Percentiles rank a stretch among this genome's conserved stretches.
Conservation (phyloP, 2,797 vertebrate species). For the Cyclura pinguis region DNA sequence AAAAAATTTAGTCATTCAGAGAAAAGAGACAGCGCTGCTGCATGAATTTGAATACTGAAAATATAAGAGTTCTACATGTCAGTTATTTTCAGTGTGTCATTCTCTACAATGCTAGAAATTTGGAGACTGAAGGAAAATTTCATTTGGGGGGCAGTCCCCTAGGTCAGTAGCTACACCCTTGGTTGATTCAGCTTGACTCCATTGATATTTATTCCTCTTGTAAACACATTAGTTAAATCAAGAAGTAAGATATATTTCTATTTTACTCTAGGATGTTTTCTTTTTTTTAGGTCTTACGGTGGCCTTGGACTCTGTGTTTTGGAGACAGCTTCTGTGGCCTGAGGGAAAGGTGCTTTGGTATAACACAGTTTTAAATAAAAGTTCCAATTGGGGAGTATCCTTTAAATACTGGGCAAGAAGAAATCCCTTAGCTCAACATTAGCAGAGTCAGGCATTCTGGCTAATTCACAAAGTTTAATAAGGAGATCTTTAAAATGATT, state of each 20-base stretch:
- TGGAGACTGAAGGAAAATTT: too few species aligned
- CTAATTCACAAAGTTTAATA: conserved; percentile 7
- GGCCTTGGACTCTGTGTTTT: conserved; percentile 89
- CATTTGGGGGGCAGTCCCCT: too few species aligned
- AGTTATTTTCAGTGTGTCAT: too few species aligned
- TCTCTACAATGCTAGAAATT: too few species aligned
- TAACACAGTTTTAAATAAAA: conserved; percentile 94
- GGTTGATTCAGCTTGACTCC: conserved; percentile 7
- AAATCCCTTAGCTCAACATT: not conserved
- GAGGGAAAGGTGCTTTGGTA: conserved; percentile 97
- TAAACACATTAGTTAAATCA: not conserved
- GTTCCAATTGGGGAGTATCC: conserved; percentile 98
- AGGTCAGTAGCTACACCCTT: too few species aligned
- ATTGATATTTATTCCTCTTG: conserved; percentile 6
- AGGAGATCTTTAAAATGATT: not conserved
- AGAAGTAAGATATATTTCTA: not conserved
- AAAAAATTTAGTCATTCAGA: too few species aligned
- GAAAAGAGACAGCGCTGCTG: too few species aligned
- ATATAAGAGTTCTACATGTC: too few species aligned
- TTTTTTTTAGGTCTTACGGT: conserved; percentile 86
- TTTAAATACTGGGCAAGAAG: conserved; percentile 72
- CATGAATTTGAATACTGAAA: too few species aligned
- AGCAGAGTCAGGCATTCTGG: conserved; percentile 24
- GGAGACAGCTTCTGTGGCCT: conserved; percentile 91
- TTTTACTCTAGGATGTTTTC: conserved; percentile 37